A percentile compares a stretch with the other conserved stretches of the same genome.
Conservation (phyloP, 2,113 vertebrate genomes). For the Entomyzon cyanotis region DNA sequence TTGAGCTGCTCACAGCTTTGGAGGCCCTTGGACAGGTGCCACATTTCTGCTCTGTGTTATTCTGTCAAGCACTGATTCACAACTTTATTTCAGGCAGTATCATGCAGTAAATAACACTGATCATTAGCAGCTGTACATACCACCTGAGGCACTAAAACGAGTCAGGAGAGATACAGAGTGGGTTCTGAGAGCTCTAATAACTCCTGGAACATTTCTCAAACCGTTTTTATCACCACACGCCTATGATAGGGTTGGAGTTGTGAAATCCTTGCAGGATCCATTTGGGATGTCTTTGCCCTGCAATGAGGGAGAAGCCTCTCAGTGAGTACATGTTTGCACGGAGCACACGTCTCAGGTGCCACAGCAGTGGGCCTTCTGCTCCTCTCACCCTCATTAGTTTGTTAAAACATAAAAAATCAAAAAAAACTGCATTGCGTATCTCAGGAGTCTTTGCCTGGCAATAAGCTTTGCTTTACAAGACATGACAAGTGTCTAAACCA, state of each 20-base stretch:
- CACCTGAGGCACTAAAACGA: background rate
- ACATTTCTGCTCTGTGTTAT: background rate
- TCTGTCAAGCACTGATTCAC: constrained; percentile 13
- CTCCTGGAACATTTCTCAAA: background rate
- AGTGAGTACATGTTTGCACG: background rate
- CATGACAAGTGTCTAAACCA: background rate
- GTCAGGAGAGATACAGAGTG: background rate
- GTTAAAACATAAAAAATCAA: background rate
- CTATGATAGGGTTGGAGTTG: background rate
- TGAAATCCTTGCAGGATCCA: background rate
- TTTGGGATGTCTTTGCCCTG: background rate
- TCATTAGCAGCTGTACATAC: background rate
- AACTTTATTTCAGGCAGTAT: background rate
- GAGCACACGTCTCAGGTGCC: background rate
- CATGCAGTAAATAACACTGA: background rate
- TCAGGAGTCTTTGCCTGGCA: background rate
- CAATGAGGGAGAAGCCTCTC: background rate
- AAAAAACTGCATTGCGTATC: too few species aligned
- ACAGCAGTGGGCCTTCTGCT: background rate
- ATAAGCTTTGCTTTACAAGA: background rate
- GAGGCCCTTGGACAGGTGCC: background rate
- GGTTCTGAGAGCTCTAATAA: background rate
- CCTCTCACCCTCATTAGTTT: background rate
- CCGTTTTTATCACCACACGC: background rate
- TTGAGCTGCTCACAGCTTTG: background rate